Conservation (phyloP, 2,888 invertebrate species). For the Lepidocyrtoides sp. region DNA sequence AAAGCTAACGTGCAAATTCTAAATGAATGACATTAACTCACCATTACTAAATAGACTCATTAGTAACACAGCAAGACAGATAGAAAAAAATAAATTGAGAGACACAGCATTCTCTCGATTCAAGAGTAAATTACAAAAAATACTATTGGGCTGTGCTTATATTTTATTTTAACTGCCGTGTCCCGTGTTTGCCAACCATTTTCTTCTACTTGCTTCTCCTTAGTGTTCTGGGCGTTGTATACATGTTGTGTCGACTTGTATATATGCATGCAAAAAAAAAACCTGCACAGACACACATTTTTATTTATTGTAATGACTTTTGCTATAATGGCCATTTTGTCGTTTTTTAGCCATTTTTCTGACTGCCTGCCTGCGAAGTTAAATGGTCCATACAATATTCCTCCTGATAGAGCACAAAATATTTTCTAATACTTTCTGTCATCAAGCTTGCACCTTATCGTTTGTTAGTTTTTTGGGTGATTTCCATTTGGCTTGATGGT, state of each 20-base stretch:
- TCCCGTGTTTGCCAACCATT: conserved; percentile 11
- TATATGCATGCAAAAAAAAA: not conserved
- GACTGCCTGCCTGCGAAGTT: not conserved
- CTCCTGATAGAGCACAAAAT: conserved; percentile 12
- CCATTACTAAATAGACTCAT: conserved; percentile 54
- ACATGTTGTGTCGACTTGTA: not conserved
- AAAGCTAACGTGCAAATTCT: conserved; percentile 38
- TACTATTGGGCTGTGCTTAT: not conserved
- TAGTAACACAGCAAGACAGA: conserved; percentile 53
- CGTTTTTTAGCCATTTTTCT: conserved; percentile 8
- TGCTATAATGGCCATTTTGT: not conserved
- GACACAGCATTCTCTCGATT: conserved; percentile 16
- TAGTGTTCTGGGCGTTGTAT: not conserved
- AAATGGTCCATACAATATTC: conserved; percentile 20
- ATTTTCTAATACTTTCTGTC: conserved; percentile 37
- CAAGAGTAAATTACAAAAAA: conserved; percentile 5
- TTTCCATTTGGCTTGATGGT: conserved; percentile 46
- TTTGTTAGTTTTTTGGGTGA: conserved; percentile 15
- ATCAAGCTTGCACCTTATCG: not conserved
- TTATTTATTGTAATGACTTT: not conserved
- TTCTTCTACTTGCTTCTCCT: not conserved
- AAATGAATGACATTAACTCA: conserved; percentile 50
- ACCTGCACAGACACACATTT: not conserved
- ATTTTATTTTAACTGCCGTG: not conserved
- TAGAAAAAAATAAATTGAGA: conserved; percentile 25